Percentiles rank a stretch among this genome's conserved stretches.
Conservation (phyloP, 2,888 invertebrate genomes). For the Drosophila quinaria region DNA sequence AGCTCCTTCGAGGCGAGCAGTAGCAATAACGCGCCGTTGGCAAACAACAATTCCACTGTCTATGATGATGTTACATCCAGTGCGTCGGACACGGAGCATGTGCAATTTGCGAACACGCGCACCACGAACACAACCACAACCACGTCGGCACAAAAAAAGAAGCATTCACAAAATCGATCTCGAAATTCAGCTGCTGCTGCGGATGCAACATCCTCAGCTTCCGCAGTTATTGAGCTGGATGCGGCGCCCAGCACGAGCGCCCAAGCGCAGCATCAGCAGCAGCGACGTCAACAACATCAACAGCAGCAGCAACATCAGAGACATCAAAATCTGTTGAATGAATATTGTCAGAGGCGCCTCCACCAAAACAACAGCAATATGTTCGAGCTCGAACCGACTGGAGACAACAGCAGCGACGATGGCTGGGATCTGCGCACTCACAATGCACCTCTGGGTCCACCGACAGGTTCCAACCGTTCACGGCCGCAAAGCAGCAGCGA, state of each 20-base stretch:
- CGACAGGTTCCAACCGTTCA: background rate
- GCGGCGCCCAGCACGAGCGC: slow-evolving; percentile 77
- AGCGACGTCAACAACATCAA: slow-evolving; percentile 7
- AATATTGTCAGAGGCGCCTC: slow-evolving; percentile 4
- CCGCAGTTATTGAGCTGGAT: slow-evolving; percentile 65
- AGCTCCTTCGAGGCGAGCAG: slow-evolving; percentile 63
- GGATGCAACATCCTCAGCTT: slow-evolving; percentile 41
- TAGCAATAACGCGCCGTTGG: slow-evolving; percentile 23
- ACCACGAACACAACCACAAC: slow-evolving; percentile 83
- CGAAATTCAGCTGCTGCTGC: slow-evolving; percentile 21
- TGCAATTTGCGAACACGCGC: slow-evolving; percentile 80
- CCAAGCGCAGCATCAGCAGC: slow-evolving; percentile 60
- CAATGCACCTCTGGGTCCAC: slow-evolving; percentile 32
- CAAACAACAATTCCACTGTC: slow-evolving; percentile 25
- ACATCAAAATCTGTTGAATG: slow-evolving; percentile 10
- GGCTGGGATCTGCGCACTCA: slow-evolving; percentile 71
- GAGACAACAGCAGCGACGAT: slow-evolving; percentile 71
- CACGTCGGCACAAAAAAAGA: slow-evolving; percentile 75
- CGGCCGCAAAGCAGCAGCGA: slow-evolving; percentile 33
- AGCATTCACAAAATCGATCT: slow-evolving; percentile 52
- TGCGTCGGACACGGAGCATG: slow-evolving; percentile 82
- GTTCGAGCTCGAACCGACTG: slow-evolving; percentile 36
- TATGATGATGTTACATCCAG: slow-evolving; percentile 81
- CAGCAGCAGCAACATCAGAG: slow-evolving; percentile 2
- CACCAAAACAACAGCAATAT: slow-evolving; percentile 28